phyloP scores from a whole-genome alignment of 2,888 invertebrate genomes.

The Brachynemurus nebulosus region DNA sequence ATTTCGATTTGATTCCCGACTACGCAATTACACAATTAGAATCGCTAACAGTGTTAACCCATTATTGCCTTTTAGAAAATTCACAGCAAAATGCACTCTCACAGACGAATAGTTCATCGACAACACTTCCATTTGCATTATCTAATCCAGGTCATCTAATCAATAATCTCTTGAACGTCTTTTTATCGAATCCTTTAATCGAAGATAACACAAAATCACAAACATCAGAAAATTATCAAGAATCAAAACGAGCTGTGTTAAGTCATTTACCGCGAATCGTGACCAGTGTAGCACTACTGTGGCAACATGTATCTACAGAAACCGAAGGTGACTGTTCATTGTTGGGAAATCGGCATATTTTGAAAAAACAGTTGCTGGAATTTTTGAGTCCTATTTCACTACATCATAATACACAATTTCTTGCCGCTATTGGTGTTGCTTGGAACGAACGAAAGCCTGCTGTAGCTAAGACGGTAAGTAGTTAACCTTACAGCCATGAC shows the following conservation, averaged over 20 bases:
- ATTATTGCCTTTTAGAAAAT: conserved; percentile 63
- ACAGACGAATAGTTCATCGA: conserved; percentile 34
- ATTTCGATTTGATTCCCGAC: conserved; percentile 24
- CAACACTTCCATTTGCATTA: conserved; percentile 37
- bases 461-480: not conserved
- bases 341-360: conserved; percentile 47
- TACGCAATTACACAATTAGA: conserved; percentile 66
- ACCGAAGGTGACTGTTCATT: conserved; percentile 35
- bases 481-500: no score
- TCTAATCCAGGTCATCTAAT: conserved; percentile 58
- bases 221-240: conserved; percentile 31
- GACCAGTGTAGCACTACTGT: conserved; percentile 61
- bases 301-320: conserved; percentile 48
- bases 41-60: conserved; percentile 62
- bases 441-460: conserved; percentile 58
- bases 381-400: conserved; percentile 73
- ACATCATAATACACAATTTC: conserved; percentile 65
- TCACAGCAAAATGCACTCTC: conserved; percentile 44
- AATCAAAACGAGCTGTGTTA: conserved; percentile 58
- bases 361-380: conserved; percentile 66
- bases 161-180: conserved; percentile 67
- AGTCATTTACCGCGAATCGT: conserved; percentile 70
- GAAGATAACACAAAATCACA: conserved; percentile 28
- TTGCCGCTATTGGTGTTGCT: conserved; percentile 71
- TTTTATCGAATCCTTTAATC: conserved; percentile 48